Conservation (phyloP, 2,797 vertebrate species). For the Hippopotamyrus pictus region DNA sequence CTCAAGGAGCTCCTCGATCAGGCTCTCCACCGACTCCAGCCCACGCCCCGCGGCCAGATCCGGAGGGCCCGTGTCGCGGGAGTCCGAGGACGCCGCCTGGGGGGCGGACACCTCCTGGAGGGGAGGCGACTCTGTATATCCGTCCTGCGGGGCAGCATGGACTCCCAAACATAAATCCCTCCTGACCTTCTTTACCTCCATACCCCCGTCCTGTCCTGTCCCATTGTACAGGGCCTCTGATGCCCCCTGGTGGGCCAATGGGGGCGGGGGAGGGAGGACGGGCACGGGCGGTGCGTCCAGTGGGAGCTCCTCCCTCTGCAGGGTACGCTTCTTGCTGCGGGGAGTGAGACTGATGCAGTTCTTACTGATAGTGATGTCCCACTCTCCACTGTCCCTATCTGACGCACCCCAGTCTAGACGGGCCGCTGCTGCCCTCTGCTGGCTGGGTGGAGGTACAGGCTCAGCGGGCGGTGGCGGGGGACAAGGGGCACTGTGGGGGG, state of each 20-base stretch:
- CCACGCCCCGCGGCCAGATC: slow-evolving; percentile 17
- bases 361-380: slow-evolving; percentile 66
- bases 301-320: slow-evolving; percentile 60
- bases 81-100: slow-evolving; percentile 10
- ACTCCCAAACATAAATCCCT: slow-evolving; percentile 58
- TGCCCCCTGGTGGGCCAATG: slow-evolving; percentile 31
- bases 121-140: slow-evolving; percentile 24
- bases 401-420: slow-evolving; percentile 64
- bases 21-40: slow-evolving; percentile 66
- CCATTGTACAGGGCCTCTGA: slow-evolving; percentile 62
- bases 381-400: slow-evolving; percentile 70
- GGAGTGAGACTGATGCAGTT: slow-evolving; percentile 72
- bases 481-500: slow-evolving; percentile 54
- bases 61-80: slow-evolving; percentile 9
- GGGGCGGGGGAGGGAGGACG: slow-evolving; percentile 33
- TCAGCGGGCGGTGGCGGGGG: slow-evolving; percentile 46
- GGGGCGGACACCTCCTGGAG: slow-evolving; percentile 11
- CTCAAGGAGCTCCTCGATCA: slow-evolving; percentile 73
- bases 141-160: slow-evolving; percentile 41
- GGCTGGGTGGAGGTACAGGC: slow-evolving; percentile 45
- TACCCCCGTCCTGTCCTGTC: slow-evolving; percentile 53
- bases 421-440: slow-evolving; percentile 57
- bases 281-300: slow-evolving; percentile 37
- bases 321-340: slow-evolving; percentile 83
- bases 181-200: slow-evolving; percentile 81